These are phyloP conservation scores for Origma solitaria DNA, from an alignment of 2,113 vertebrate genomes.

Conservation along the genomic window DNA sequence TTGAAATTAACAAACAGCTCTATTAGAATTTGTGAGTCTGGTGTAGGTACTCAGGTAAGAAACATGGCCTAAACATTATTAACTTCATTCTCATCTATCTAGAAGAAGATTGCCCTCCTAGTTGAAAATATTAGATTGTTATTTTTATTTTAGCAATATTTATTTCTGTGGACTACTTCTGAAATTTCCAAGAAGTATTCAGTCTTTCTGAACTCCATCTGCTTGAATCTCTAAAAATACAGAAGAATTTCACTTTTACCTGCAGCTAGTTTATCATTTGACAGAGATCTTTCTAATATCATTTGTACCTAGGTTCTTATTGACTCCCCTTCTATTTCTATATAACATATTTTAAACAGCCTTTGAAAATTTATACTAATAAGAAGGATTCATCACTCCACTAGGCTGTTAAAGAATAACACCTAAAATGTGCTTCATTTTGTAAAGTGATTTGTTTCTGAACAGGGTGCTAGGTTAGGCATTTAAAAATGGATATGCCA, in stretches of 20 bases:
- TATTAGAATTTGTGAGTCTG: neutral
- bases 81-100: neutral
- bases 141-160: neutral
- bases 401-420: neutral
- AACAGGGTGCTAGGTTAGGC: neutral
- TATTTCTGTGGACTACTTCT: neutral
- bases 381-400: neutral
- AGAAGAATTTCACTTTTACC: neutral
- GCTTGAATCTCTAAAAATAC: neutral
- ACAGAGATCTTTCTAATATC: neutral
- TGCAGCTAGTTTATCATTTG: neutral
- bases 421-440: neutral
- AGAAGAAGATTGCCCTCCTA: neutral
- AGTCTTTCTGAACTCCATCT: neutral
- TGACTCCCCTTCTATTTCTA: neutral
- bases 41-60: neutral
- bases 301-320: neutral
- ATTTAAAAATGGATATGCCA: neutral
- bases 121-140: neutral
- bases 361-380: neutral
- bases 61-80: neutral
- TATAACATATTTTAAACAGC: neutral
- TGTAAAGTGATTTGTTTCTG: neutral
- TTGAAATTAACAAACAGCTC: neutral
- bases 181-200: neutral